phyloP scores from a whole-genome alignment of 2,113 vertebrate genomes.

The Geococcyx californianus region DNA sequence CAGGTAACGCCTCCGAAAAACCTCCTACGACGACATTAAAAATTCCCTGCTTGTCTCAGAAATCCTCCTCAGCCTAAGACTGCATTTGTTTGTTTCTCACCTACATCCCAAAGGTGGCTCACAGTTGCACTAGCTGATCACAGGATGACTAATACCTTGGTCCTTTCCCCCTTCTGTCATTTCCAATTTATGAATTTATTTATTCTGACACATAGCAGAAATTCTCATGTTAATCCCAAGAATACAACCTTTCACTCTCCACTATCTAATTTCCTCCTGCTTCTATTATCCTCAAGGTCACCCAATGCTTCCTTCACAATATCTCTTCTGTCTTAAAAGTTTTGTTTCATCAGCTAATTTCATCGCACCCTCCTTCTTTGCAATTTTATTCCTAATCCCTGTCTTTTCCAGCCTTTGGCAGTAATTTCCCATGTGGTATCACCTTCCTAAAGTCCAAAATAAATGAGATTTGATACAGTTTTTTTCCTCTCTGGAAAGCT shows the following conservation, averaged over 20 bases:
- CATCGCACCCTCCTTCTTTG: neutral
- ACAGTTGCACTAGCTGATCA: neutral
- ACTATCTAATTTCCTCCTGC: neutral
- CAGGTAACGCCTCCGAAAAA: neutral
- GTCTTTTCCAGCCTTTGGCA: neutral
- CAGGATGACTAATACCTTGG: neutral
- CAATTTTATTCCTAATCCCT: conserved; percentile 5
- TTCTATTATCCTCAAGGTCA: conserved; percentile 24
- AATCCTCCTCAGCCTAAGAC: neutral
- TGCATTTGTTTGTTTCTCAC: conserved; percentile 40
- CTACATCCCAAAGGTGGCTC: neutral
- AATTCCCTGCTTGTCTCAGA: neutral
- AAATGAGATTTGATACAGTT: neutral
- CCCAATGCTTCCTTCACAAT: neutral
- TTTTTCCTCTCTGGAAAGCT: neutral
- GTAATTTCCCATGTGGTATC: neutral
- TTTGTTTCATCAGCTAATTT: conserved; percentile 32
- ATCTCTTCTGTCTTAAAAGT: neutral
- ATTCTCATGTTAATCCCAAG: conserved; percentile 25
- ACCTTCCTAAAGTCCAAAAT: conserved; percentile 12
- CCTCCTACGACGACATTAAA: neutral
- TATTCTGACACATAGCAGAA: neutral
- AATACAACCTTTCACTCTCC: neutral
- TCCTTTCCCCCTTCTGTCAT: neutral
- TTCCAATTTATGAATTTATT: conserved; percentile 40